Evolutionary conservation across 2,888 invertebrate genomes (phyloP), one percentile per base, ranked within the genome.

Genomic region (Timandra comae): DNA sequence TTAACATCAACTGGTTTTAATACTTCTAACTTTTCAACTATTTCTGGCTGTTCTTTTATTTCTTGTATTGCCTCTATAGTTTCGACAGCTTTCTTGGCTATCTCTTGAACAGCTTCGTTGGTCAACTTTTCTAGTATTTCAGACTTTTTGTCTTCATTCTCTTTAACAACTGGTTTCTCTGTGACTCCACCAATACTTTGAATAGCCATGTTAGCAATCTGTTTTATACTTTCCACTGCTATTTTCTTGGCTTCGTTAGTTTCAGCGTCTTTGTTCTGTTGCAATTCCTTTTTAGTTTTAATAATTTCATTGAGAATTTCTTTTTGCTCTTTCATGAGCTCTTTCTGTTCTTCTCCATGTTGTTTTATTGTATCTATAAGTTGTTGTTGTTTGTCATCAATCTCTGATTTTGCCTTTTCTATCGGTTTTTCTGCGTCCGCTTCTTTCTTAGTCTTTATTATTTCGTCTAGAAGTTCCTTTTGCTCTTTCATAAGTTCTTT

Each of bases 401-500:
- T 30, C 3, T n/a, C 25, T 12, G 60, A 86, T 57, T 76, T 88
- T 65, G 63, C 84, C 57, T 75, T 70, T 39, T 84, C 66, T 2
- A 85, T 49, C 30, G 87, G 87, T 39, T 85, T 64, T 35, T 88
- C 11, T 1, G 11, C 11, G 7, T 24, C 11, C 11, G 9, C 24
- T 24, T 11, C 11, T 9, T 11, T 24, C 6, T 24, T 86, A 3
- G 88, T 87, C 43, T 88, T 85, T 34, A 88, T 86, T 7, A 91
- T 74, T 60, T 90, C 88, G 41, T 88, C 78, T 27, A 91, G 63
- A 30, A 91, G 80, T 56, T 89, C 85, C 46, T 90, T 90, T 50
- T 91, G 91, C 57, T 92, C 90, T 50, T 91, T 87, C 19, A 92
- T 81, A 40, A 93, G 69, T 62, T 91, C 88, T 52, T 89, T 87